phyloP scores from a whole-genome alignment of 2,888 invertebrate species.

The Metallyticus violacea region DNA sequence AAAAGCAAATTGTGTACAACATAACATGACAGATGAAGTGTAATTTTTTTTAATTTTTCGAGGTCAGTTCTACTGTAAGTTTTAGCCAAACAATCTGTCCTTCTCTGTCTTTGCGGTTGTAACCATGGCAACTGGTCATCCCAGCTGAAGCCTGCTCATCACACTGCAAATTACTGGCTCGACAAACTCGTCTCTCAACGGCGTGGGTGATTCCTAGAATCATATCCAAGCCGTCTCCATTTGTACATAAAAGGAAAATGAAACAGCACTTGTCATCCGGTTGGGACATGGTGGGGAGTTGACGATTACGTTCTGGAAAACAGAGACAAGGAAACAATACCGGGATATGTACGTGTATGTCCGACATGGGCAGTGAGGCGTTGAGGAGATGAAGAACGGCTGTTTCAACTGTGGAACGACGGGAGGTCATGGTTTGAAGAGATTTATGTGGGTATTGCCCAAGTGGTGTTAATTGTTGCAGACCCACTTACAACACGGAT shows the following conservation, averaged over 20 bases:
- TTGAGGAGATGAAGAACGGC: not conserved
- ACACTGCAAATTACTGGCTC: not conserved
- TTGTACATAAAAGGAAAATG: not conserved
- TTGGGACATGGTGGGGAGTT: not conserved
- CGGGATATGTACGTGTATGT: not conserved
- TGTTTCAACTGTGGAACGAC: not conserved
- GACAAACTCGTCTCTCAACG: not conserved
- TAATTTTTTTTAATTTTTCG: too few relatives aligned
- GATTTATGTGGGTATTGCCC: not conserved
- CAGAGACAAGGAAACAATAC: not conserved
- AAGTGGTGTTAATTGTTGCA: not conserved
- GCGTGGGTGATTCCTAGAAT: not conserved
- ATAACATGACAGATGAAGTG: too few relatives aligned
- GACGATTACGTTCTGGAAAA: not conserved
- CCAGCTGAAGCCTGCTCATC: not conserved
- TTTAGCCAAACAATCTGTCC: not conserved
- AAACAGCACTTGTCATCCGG: not conserved
- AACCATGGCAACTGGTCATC: not conserved
- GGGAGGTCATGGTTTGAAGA: not conserved
- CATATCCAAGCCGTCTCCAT: not conserved
- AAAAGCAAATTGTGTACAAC: too few relatives aligned
- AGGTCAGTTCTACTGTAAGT: too few relatives aligned
- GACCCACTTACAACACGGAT: not conserved
- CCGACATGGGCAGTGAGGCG: not conserved
- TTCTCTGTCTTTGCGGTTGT: not conserved